Percentiles rank a stretch among this genome's conserved stretches.
Evolutionary conservation across 2,797 vertebrate genomes (phyloP).

Genomic region (Acestrorhynchus altus): DNA sequence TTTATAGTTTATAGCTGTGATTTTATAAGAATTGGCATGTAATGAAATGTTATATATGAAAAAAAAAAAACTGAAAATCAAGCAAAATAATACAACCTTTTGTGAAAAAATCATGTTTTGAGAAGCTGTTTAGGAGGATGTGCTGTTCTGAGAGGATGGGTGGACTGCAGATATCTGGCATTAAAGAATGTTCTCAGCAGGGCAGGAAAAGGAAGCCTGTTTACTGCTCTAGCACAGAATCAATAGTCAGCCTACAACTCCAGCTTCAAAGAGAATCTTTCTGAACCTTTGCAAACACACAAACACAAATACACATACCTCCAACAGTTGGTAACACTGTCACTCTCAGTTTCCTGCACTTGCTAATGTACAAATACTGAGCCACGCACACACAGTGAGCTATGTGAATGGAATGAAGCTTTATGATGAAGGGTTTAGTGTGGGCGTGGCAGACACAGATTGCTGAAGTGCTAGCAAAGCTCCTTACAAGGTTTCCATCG

Average conservation of each 20-base stretch:
- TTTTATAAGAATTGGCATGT: no score
- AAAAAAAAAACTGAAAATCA: no score
- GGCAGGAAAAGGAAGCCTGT: not conserved
- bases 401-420: constrained; percentile 29
- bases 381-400: constrained; percentile 25
- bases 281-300: constrained; percentile 1
- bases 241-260: constrained; percentile 17
- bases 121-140: not conserved
- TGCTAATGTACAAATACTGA: not conserved
- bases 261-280: constrained; percentile 27
- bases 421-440: constrained; percentile 32
- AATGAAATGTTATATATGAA: no score
- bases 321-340: no score
- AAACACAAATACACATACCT: constrained; percentile 32
- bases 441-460: constrained; percentile 35
- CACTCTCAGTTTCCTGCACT: not conserved
- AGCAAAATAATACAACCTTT: no score
- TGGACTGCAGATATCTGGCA: not conserved
- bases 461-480: constrained; percentile 52
- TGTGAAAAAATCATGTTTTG: no score
- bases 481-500: constrained; percentile 59
- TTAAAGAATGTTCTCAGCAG: constrained; percentile 4
- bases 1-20: no score
- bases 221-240: not conserved
- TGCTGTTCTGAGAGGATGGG: constrained; percentile 7